Evolutionary conservation across 2,888 invertebrate genomes (phyloP).

Genomic region (Mythimna albipuncta): DNA sequence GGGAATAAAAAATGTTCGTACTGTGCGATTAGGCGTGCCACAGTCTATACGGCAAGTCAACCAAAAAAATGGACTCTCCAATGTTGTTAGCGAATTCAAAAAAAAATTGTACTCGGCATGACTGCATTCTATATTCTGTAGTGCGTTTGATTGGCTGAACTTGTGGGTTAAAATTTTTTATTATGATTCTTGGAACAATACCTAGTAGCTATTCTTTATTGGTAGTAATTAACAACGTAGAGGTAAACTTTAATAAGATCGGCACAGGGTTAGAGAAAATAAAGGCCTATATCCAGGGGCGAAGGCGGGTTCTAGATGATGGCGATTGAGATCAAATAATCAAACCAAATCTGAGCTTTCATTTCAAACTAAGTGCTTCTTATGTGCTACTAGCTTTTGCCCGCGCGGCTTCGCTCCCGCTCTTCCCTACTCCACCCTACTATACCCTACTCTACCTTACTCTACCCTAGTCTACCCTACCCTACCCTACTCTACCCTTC

Average conservation of each 20-base stretch:
- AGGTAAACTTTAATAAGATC: too few species aligned
- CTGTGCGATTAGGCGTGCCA: constrained; percentile 9
- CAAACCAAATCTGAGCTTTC: too few species aligned
- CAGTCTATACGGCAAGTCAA: constrained; percentile 31
- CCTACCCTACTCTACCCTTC: too few species aligned
- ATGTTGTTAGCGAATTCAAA: constrained; percentile 43
- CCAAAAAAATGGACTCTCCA: constrained; percentile 31
- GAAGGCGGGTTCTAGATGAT: background rate
- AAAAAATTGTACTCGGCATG: constrained; percentile 24
- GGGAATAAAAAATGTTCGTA: constrained; percentile 26
- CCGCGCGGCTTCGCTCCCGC: too few species aligned
- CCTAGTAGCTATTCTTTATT: background rate
- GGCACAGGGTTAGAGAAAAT: too few species aligned
- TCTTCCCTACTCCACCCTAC: too few species aligned
- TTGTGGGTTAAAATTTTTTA: background rate
- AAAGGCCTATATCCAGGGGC: too few species aligned
- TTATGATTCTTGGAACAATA: background rate
- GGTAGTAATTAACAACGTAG: background rate
- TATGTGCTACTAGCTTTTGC: too few species aligned
- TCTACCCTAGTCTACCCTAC: too few species aligned
- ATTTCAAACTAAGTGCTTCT: too few species aligned
- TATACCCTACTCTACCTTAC: too few species aligned
- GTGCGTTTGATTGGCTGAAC: constrained; percentile 20
- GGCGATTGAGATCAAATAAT: too few species aligned
- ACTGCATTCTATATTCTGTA: constrained; percentile 20